A percentile compares a stretch with the other conserved stretches of the same genome.
phyloP scores from a whole-genome alignment of 2,888 invertebrate species.

The Drosophila borborema region DNA sequence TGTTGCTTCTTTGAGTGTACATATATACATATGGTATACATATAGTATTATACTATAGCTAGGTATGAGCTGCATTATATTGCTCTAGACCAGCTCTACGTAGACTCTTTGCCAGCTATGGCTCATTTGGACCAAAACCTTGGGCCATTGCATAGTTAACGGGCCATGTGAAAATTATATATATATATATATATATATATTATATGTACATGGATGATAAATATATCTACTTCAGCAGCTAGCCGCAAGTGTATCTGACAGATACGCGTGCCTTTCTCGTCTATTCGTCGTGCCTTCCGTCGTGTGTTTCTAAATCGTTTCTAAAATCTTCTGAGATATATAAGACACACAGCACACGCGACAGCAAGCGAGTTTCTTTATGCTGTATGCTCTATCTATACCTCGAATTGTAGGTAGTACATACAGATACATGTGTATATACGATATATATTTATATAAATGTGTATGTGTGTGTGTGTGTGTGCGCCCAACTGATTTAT shows the following conservation, averaged over 20 bases:
- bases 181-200: slow-evolving; percentile 1
- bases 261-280: slow-evolving; percentile 53
- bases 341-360: slow-evolving; percentile 13
- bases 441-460: slow-evolving; percentile 13
- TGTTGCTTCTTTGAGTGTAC: slow-evolving; percentile 1
- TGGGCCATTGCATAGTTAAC: slow-evolving; percentile 64
- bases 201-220: neutral
- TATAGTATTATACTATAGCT: neutral
- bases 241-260: slow-evolving; percentile 52
- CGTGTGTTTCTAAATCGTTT: slow-evolving; percentile 48
- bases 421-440: slow-evolving; percentile 17
- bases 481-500: slow-evolving; percentile 70
- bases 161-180: slow-evolving; percentile 55
- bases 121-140: slow-evolving; percentile 41
- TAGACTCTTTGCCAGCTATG: slow-evolving; percentile 8
- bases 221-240: slow-evolving; percentile 20
- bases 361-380: slow-evolving; percentile 54
- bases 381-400: slow-evolving; percentile 56
- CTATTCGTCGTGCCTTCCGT: slow-evolving; percentile 4
- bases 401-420: slow-evolving; percentile 40
- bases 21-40: neutral
- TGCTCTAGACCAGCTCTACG: neutral
- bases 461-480: slow-evolving; percentile 24
- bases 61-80: neutral
- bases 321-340: slow-evolving; percentile 59